These are phyloP conservation scores for Pemphredon lugubris DNA, from an alignment of 2,888 invertebrate genomes.

Conservation along the genomic window DNA sequence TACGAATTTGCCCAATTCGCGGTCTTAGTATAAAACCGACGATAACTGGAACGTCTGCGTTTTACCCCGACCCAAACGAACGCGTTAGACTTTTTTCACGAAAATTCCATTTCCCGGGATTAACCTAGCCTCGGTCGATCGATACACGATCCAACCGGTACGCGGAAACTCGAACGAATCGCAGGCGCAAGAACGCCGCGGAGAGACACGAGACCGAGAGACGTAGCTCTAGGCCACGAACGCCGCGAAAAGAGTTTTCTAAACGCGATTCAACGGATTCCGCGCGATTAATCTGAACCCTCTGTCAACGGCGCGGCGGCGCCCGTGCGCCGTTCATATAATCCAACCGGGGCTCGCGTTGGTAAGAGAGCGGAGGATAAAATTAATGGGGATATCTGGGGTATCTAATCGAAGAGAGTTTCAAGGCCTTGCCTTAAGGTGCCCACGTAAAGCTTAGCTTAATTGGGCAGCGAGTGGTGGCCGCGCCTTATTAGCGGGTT, in stretches of 20 bases:
- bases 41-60: no score
- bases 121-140: no score
- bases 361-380: slow-evolving; percentile 45
- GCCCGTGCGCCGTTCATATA: slow-evolving; percentile 55
- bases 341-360: slow-evolving; percentile 43
- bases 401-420: slow-evolving; percentile 76
- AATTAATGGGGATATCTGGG: slow-evolving; percentile 75
- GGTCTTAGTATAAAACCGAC: no score
- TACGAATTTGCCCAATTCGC: no score
- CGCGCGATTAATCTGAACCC: slow-evolving; percentile 54
- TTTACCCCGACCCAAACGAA: no score
- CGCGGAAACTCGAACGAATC: no score
- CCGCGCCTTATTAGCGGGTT: slow-evolving; percentile 80
- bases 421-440: slow-evolving; percentile 73
- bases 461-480: slow-evolving; percentile 77
- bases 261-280: slow-evolving; percentile 30
- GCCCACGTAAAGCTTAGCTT: slow-evolving; percentile 74
- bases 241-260: slow-evolving; percentile 23
- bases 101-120: no score
- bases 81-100: no score
- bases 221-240: no score
- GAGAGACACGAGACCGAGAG: no score
- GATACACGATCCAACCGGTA: no score
- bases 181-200: no score
- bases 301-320: slow-evolving; percentile 52